A percentile compares a stretch with the other conserved stretches of the same genome.
Evolutionary conservation across 2,113 vertebrate species (phyloP).

Genomic region (Collichthys lucidus): DNA sequence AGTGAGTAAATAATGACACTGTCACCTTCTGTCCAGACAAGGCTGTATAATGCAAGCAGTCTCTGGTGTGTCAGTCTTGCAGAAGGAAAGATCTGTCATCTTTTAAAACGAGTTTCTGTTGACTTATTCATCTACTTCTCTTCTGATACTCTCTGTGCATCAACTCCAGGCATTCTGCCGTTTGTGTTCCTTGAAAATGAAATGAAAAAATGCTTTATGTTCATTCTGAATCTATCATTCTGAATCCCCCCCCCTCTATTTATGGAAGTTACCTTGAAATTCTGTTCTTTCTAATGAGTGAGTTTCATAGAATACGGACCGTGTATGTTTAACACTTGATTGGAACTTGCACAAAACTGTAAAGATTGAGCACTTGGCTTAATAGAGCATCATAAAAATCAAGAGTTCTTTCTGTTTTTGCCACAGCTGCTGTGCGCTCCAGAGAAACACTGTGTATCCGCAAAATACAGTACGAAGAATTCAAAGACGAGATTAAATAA

Average conservation of each 20-base stretch:
- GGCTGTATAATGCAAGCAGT: slow-evolving; percentile 2
- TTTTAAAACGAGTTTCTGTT: slow-evolving; percentile 35
- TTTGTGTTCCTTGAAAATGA: slow-evolving; percentile 39
- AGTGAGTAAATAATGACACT: slow-evolving; percentile 1
- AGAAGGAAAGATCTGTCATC: slow-evolving; percentile 18
- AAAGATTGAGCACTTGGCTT: slow-evolving; percentile 7
- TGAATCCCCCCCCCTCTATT: slow-evolving; percentile 20
- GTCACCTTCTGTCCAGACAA: slow-evolving; percentile 11
- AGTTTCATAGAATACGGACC: slow-evolving; percentile 29
- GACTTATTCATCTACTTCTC: slow-evolving; percentile 28
- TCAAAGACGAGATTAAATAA: neutral
- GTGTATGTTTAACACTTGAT: slow-evolving; percentile 35
- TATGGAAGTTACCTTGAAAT: slow-evolving; percentile 44
- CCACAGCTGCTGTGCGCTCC: neutral
- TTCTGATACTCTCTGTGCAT: slow-evolving; percentile 19
- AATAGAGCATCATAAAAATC: neutral
- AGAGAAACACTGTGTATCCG: neutral
- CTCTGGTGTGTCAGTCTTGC: neutral
- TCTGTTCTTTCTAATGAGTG: slow-evolving; percentile 32
- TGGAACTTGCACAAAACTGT: slow-evolving; percentile 16
- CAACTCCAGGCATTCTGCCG: slow-evolving; percentile 11
- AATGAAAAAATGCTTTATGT: slow-evolving; percentile 55
- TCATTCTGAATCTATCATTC: neutral
- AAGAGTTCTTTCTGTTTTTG: neutral
- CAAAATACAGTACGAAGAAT: neutral